Evolutionary conservation across 2,113 vertebrate species (phyloP).

Genomic region (Apteryx mantelli): DNA sequence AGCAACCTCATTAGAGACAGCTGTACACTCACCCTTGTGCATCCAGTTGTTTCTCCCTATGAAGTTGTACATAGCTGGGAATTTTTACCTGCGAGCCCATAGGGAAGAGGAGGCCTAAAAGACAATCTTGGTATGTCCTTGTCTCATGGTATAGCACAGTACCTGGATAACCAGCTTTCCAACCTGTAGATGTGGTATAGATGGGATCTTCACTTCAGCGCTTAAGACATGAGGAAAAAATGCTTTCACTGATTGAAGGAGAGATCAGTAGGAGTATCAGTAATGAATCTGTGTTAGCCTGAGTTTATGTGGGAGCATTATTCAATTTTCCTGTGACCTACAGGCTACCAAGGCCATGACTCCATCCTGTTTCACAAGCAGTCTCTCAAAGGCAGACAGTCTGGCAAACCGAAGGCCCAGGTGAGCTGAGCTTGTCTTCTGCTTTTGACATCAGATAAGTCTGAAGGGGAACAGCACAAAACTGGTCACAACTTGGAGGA

Average conservation of each 20-base stretch:
- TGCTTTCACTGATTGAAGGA: neutral
- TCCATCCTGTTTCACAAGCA: neutral
- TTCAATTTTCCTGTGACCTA: neutral
- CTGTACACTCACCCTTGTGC: neutral
- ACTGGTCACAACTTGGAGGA: neutral
- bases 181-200: neutral
- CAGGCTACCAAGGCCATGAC: neutral
- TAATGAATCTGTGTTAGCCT: neutral
- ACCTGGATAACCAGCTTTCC: neutral
- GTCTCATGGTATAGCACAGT: neutral
- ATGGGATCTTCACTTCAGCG: neutral
- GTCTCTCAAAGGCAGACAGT: neutral
- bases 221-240: neutral
- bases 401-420: neutral
- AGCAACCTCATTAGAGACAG: neutral
- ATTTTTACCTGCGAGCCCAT: neutral
- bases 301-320: neutral
- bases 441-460: neutral
- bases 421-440: neutral
- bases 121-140: accelerated
- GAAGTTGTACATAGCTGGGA: neutral
- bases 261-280: neutral
- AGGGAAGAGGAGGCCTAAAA: neutral
- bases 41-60: neutral
- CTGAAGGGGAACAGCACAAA: neutral